Percentiles rank a stretch among this genome's conserved stretches.
Conservation (phyloP, 2,797 vertebrate genomes). For the Yasuhikotakia modesta region DNA sequence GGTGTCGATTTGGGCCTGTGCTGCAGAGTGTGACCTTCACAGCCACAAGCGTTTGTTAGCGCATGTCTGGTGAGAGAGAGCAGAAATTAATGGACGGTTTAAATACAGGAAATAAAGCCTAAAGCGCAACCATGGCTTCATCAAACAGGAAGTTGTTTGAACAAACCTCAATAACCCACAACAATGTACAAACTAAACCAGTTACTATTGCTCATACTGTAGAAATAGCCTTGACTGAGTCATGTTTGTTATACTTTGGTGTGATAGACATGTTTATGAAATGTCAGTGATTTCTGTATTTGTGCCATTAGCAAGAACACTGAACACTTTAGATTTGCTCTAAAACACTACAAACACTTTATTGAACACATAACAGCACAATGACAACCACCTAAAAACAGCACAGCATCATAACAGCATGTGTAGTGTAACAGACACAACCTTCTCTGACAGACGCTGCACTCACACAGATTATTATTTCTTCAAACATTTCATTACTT, state of each 20-base stretch:
- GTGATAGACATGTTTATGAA: too few relatives aligned
- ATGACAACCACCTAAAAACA: not conserved
- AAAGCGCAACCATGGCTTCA: conserved; percentile 13
- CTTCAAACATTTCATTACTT: too few relatives aligned
- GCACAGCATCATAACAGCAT: too few relatives aligned
- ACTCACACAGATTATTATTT: too few relatives aligned
- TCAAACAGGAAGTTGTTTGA: conserved; percentile 34
- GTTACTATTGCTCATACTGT: too few relatives aligned
- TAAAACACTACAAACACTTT: not conserved
- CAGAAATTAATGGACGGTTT: conserved; percentile 7
- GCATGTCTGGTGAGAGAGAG: not conserved
- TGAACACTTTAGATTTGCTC: not conserved
- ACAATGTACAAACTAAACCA: not conserved
- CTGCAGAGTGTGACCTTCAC: not conserved
- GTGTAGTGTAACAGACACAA: too few relatives aligned
- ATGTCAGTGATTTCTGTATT: not conserved
- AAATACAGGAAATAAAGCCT: conserved; percentile 60
- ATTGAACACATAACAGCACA: not conserved
- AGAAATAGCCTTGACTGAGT: too few relatives aligned
- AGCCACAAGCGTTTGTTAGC: not conserved
- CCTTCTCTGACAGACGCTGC: too few relatives aligned
- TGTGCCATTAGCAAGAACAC: not conserved
- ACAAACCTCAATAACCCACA: not conserved
- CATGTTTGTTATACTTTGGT: too few relatives aligned
- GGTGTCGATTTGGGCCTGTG: conserved; percentile 6